Base-by-base conservation (phyloP, 2,113 vertebrate genomes). In the Ailuropoda melanoleuca region DNA sequence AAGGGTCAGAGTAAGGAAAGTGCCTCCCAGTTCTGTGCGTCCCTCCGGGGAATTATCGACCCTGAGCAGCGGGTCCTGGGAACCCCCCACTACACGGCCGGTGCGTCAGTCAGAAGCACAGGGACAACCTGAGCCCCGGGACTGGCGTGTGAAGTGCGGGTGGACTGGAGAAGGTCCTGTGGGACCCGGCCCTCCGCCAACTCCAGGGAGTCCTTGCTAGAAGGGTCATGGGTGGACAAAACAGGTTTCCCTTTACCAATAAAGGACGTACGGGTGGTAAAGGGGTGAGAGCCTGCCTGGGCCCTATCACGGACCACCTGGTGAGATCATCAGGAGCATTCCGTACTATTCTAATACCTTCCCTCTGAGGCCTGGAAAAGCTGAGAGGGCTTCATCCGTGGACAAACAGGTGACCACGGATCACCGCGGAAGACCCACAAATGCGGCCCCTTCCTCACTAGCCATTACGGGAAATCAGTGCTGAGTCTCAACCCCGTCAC, bases 181-280 rank as follows among this genome's bases (percentile, higher is more conserved):
- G n/a, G 55, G 66, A n/a, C 34, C 0, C 17, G 3, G 8, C 66
- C n/a, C 55, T 17, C 60, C 0, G 0, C 48, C 90, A n/a, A 13
- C 29, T 18, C 53, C 1, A 12, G 46, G 58, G 8, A n/a, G 26
- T 1, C 7, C 0, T 46, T 56, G 58, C 82, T 10, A 26, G 77
- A 43, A 9, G 0, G 5, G 46, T 10, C 18, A 2, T 53, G n/a
- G 55, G 78, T 1, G 18, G 37, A 70, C 50, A 4, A 24, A 43
- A 15, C 2, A 21, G 1, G 24, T 18, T 9, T 9, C 37, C 46
- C 46, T 60, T 31, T 18, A 4, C 2, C 39, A 34, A 1, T 31
- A 39, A 75, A 10, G 1, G 7, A 24, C 1, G 34, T 1, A 3
- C 0, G 11, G 0, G 0, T 1, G 18, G 37, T 15, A 15, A 68